Evolutionary conservation across 2,888 invertebrate species (phyloP).

Genomic region (Acronicta aceris): DNA sequence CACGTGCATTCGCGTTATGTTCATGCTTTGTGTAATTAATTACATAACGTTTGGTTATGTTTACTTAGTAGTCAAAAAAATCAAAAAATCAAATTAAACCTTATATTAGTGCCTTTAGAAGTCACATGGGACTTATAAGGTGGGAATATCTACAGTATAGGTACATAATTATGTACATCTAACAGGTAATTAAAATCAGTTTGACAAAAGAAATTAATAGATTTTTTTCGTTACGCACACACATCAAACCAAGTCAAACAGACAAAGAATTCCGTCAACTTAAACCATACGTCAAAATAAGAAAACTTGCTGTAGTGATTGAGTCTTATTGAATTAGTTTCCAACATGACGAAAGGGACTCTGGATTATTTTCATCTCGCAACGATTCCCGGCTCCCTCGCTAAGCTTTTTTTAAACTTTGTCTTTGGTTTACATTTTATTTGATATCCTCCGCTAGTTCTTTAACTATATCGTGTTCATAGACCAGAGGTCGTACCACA

Average conservation of each 20-base stretch:
- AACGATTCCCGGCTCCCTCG: conserved; percentile 42
- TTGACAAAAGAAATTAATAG: conserved; percentile 6
- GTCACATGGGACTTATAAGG: no score
- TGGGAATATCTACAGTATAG: no score
- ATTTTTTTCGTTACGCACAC: conserved; percentile 8
- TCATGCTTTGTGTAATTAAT: no score
- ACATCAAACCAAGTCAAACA: conserved; percentile 1
- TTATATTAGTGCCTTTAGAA: no score
- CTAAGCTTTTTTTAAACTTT: conserved; percentile 45
- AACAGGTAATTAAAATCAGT: background rate
- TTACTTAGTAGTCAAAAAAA: no score
- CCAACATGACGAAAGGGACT: conserved; percentile 67
- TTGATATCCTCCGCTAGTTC: conserved; percentile 22
- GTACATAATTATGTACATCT: background rate
- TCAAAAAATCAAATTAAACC: no score
- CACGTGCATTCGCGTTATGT: no score
- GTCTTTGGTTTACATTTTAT: conserved; percentile 24
- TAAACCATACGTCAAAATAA: conserved; percentile 49
- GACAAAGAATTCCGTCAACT: conserved; percentile 26
- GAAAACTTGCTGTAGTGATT: conserved; percentile 52
- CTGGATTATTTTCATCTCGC: conserved; percentile 64
- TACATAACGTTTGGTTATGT: no score
- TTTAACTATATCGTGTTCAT: background rate
- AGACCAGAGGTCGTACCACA: no score
- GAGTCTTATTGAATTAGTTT: conserved; percentile 76